phyloP scores from a whole-genome alignment of 2,113 vertebrate species.

The Gopherus evgoodei region DNA sequence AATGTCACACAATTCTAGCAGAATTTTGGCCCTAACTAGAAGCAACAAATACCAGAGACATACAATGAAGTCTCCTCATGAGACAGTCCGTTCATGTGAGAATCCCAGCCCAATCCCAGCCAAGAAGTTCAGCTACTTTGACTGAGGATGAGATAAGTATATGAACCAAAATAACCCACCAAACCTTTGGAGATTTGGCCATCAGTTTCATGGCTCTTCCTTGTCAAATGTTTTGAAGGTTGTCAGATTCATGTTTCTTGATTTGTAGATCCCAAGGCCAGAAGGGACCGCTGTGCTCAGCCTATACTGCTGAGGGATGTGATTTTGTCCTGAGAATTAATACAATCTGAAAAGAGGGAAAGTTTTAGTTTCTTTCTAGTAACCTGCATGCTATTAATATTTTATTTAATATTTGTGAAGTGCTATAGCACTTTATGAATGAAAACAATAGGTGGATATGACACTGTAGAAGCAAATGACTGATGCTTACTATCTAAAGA shows the following conservation, averaged over 20 bases:
- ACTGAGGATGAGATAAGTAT: not conserved
- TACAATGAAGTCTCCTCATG: not conserved
- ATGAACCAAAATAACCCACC: not conserved
- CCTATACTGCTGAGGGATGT: not conserved
- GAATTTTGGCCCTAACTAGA: not conserved
- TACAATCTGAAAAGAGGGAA: not conserved
- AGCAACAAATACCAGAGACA: not conserved
- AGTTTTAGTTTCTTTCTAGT: not conserved
- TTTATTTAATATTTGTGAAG: constrained; percentile 10
- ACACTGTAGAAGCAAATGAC: not conserved
- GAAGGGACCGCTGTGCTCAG: not conserved
- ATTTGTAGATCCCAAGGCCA: not conserved
- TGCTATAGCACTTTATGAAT: not conserved
- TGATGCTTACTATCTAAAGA: not conserved
- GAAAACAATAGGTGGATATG: not conserved
- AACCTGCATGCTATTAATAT: not conserved
- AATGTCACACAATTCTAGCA: not conserved
- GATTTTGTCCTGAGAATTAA: not conserved
- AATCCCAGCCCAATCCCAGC: not conserved
- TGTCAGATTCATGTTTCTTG: not conserved
- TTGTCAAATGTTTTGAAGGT: not conserved
- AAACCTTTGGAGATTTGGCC: not conserved
- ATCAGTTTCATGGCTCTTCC: not conserved
- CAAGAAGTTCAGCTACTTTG: not conserved
- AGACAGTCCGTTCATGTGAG: not conserved